A percentile compares a stretch with the other conserved stretches of the same genome.
These are phyloP conservation scores for Sebastes vulpes DNA, from an alignment of 2,797 vertebrate genomes.

Conservation along the genomic window DNA sequence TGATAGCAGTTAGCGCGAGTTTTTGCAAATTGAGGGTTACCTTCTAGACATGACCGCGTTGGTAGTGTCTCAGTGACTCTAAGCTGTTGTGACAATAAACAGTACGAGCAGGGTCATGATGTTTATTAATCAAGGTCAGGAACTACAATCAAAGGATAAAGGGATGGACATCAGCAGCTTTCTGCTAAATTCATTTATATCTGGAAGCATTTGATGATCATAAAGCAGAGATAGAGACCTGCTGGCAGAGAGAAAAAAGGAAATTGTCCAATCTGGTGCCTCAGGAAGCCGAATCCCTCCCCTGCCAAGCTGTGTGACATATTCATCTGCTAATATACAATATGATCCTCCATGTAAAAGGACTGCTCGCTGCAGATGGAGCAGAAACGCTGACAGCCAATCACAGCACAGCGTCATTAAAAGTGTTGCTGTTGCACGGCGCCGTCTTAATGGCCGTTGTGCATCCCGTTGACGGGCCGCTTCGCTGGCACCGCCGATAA, in stretches of 20 bases:
- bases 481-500: constrained; percentile 32
- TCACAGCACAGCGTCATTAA: constrained; percentile 59
- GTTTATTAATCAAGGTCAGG: constrained; percentile 34
- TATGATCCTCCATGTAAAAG: constrained; percentile 9
- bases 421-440: constrained; percentile 28
- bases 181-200: constrained; percentile 11
- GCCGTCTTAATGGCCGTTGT: constrained; percentile 31
- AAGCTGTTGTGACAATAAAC: neutral
- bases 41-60: no score
- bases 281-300: constrained; percentile 1
- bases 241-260: constrained; percentile 11
- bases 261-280: constrained; percentile 17
- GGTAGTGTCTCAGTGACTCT: no score
- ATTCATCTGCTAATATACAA: constrained; percentile 29
- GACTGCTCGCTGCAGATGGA: constrained; percentile 14
- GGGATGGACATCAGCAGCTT: constrained; percentile 20
- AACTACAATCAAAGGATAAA: neutral
- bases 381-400: constrained; percentile 52
- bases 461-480: constrained; percentile 15
- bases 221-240: neutral
- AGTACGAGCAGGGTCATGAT: constrained; percentile 18
- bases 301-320: constrained; percentile 13
- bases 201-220: neutral
- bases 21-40: no score
- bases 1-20: no score